These are phyloP conservation scores for Poeciliopsis presidionis DNA, from an alignment of 2,797 vertebrate genomes.

Conservation along the genomic window DNA sequence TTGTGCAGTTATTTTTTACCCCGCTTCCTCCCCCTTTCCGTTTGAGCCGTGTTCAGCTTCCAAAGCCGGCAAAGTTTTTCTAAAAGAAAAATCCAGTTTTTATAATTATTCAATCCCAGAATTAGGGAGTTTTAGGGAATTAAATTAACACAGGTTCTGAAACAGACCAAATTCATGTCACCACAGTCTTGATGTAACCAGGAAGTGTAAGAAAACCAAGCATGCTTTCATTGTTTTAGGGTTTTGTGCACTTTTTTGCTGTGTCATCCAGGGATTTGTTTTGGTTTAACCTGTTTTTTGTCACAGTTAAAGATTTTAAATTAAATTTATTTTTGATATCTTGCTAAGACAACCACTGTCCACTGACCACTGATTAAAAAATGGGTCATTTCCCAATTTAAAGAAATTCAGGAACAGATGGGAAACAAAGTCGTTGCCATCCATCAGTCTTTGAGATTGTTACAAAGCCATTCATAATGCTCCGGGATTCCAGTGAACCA, in stretches of 20 bases:
- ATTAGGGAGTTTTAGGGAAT: too few species aligned
- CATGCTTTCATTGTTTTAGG: conserved; percentile 1
- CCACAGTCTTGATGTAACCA: too few species aligned
- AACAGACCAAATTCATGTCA: too few species aligned
- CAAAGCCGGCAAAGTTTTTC: conserved; percentile 10
- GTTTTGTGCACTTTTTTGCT: neutral
- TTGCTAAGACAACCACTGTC: neutral
- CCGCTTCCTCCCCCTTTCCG: too few species aligned
- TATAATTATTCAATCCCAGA: neutral
- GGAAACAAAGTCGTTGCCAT: neutral
- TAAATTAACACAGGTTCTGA: too few species aligned
- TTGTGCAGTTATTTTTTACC: conserved; percentile 15
- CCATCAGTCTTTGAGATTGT: neutral
- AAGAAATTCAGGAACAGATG: neutral
- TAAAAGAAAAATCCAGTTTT: neutral
- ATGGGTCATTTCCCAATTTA: neutral
- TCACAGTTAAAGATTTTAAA: neutral
- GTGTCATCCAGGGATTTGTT: neutral
- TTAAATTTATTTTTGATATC: neutral
- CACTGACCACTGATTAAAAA: neutral
- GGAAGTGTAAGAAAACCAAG: too few species aligned
- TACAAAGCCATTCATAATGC: neutral
- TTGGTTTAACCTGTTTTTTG: neutral
- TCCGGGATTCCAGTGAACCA: neutral
- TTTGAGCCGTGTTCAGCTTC: neutral